Evolutionary conservation across 2,113 vertebrate genomes (phyloP), one percentile per base, ranked within the genome.

Genomic region (Panthera leo): DNA sequence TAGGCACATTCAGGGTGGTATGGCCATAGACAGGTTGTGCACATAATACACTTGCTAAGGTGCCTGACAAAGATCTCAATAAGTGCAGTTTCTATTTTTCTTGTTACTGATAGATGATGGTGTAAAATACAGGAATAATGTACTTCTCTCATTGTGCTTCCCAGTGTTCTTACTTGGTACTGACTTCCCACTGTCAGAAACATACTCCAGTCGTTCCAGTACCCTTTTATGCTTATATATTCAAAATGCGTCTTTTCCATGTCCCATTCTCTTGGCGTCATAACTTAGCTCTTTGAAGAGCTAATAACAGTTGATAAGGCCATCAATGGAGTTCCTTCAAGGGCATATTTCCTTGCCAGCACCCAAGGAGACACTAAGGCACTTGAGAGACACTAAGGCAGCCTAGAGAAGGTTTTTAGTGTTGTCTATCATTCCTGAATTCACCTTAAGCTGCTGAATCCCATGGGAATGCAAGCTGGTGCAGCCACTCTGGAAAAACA

Each of bases 201-300:
- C 34, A 78, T 82, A 18, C 8, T 88, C 48, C 19, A 19, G 34
- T 61, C 21, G 29, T 71, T 90, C 31, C n/a, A 84, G 31, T 65
- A 91, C 25, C 11, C 3, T 36, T 87, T 53, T 53, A 95, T 68
- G 3, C 18, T 91, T 75, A 82, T 51, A 75, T 63, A 88, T 48
- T 95, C 48, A 61, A 97, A 95, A 91, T 80, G 12, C 21, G 31
- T 85, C 27, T 80, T 86, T 91, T 79, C 51, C 89, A 92, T 68
- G 14, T 39, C 21, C 34, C 55, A 61, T 93, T 93, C 12, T 87
- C 61, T 42, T 12, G 7, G 29, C 8, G 23, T 65, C 55, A 79
- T 68, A 61, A 58, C 70, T 82, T 67, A 80, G 42, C 39, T 89
- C 29, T 78, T 88, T 76, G 89, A 73, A 91, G 61, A 71, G 70